A percentile compares a stretch with the other conserved stretches of the same genome.
These are phyloP conservation scores for Lutjanus erythropterus DNA, from an alignment of 2,113 vertebrate species.

Conservation along the genomic window DNA sequence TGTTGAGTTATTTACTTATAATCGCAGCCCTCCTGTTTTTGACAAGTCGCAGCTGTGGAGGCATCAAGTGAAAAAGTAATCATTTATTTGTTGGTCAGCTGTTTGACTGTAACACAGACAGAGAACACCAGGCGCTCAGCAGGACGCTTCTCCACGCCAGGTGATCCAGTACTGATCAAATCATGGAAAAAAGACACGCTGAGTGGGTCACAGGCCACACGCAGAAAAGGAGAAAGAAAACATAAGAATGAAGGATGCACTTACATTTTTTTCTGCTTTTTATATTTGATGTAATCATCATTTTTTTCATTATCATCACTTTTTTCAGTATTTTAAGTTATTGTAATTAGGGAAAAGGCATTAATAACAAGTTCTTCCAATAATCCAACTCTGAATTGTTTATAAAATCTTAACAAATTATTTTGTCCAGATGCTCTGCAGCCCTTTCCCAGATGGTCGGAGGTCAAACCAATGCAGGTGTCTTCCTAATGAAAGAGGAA, in stretches of 20 bases:
- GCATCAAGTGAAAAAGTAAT: slow-evolving; percentile 33
- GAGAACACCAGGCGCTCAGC: background rate
- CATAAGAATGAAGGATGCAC: background rate
- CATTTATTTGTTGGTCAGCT: slow-evolving; percentile 28
- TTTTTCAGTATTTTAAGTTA: background rate
- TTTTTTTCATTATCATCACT: background rate
- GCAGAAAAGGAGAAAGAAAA: background rate
- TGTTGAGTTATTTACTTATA: slow-evolving; percentile 68
- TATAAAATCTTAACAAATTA: no score
- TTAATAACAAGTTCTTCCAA: no score
- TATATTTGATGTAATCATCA: background rate
- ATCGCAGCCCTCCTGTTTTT: slow-evolving; percentile 60
- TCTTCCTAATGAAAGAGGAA: background rate
- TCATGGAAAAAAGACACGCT: slow-evolving; percentile 8
- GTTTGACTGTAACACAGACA: slow-evolving; percentile 13
- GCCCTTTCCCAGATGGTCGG: slow-evolving; percentile 7
- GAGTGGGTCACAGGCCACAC: background rate
- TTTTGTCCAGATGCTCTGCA: no score
- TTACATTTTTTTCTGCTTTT: background rate
- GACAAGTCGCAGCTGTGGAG: slow-evolving; percentile 53
- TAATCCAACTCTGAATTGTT: no score
- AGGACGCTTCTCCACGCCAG: slow-evolving; percentile 12
- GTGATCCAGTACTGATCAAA: slow-evolving; percentile 26
- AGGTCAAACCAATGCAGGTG: background rate
- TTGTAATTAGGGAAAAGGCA: no score